phyloP scores from a whole-genome alignment of 1,140 invertebrate species.

The Zaprionus ghesquierei region DNA sequence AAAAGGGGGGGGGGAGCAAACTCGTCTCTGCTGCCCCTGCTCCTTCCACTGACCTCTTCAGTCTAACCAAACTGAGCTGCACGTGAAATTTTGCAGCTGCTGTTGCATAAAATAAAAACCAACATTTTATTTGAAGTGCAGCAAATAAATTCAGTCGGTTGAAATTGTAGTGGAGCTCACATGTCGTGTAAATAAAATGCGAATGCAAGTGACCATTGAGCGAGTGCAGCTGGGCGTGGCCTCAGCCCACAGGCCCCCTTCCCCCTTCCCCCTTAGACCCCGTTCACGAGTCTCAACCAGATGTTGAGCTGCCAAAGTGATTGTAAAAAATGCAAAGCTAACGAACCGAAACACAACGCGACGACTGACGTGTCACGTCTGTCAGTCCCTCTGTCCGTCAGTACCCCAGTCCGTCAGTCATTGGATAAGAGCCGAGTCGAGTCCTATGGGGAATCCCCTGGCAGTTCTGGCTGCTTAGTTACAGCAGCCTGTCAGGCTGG shows the following conservation, averaged over 20 bases:
- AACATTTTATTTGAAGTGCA: conserved; percentile 74
- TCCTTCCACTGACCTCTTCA: background rate
- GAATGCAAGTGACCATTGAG: conserved; percentile 75
- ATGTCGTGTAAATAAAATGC: conserved; percentile 75
- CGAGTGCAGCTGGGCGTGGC: conserved; percentile 54
- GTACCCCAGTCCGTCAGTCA: conserved; percentile 21
- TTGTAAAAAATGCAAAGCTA: conserved; percentile 80
- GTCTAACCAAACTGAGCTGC: background rate
- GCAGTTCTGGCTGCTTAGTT: conserved; percentile 26
- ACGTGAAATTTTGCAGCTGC: conserved; percentile 49
- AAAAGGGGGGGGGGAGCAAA: background rate
- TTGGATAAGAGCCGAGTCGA: background rate
- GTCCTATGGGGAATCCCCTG: background rate
- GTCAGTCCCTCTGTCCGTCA: conserved; percentile 19
- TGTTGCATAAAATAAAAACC: conserved; percentile 70
- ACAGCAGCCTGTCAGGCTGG: conserved; percentile 27
- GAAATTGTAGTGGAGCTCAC: conserved; percentile 66
- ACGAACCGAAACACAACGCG: conserved; percentile 78
- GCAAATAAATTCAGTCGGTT: conserved; percentile 69
- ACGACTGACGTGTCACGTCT: conserved; percentile 65
- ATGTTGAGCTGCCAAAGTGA: conserved; percentile 60
- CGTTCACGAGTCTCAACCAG: background rate
- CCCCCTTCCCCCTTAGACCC: background rate
- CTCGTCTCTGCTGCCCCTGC: background rate
- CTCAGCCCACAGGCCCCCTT: background rate